Evolutionary conservation across 2,113 vertebrate species (phyloP).

Genomic region (Alligator mississippiensis): DNA sequence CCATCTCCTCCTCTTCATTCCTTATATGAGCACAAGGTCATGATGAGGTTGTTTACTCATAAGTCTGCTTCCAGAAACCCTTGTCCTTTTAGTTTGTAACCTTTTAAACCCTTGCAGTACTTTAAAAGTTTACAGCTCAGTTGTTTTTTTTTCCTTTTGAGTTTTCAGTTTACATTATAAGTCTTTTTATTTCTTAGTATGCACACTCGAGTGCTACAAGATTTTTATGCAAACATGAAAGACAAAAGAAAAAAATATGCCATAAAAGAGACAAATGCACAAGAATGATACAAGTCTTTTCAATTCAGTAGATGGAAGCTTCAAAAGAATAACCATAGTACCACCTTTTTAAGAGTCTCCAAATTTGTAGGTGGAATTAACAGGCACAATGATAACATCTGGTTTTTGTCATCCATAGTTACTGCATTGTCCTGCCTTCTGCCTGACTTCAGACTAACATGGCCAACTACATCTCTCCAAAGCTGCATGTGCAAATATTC

Average conservation of each 20-base stretch:
- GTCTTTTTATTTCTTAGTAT: constrained; percentile 65
- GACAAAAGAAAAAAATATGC: constrained; percentile 55
- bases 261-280: constrained; percentile 54
- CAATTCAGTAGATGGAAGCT: constrained; percentile 16
- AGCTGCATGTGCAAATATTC: background rate
- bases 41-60: constrained; percentile 64
- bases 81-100: constrained; percentile 69
- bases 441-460: background rate
- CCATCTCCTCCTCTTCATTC: constrained; percentile 71
- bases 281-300: constrained; percentile 51
- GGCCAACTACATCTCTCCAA: background rate
- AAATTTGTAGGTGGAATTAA: background rate
- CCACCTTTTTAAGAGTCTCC: background rate
- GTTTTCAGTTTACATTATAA: constrained; percentile 61
- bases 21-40: constrained; percentile 69
- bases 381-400: background rate
- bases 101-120: constrained; percentile 58
- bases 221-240: constrained; percentile 62
- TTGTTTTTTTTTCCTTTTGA: constrained; percentile 22
- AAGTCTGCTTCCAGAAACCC: constrained; percentile 65
- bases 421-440: no score
- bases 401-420: no score
- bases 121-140: constrained; percentile 43
- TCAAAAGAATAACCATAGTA: constrained; percentile 6
- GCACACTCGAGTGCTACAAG: constrained; percentile 45